Base-by-base conservation (phyloP, 2,888 invertebrate species). In the Nysson spinosus region DNA sequence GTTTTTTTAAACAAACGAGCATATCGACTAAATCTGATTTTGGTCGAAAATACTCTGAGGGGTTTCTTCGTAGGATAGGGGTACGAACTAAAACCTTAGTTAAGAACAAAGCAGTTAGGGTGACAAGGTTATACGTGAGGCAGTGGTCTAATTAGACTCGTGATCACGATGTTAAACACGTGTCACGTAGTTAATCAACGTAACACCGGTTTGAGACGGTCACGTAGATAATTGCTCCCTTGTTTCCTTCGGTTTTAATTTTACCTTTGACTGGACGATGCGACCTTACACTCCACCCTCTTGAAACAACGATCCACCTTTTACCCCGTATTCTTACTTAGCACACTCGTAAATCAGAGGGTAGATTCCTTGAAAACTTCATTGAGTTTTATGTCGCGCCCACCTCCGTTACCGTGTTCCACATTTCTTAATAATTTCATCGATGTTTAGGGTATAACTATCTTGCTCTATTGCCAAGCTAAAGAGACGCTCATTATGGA, bases 341-440 rank as follows among this genome's bases (percentile, higher is more conserved):
- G 40, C 43, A 32, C 26, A 34, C 12, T 35, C 65, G 60, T 65
- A 61, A 69, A 69, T 69, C 70, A 69, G 17, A 22, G 42, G 51
- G 20, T 24, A 35, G 30, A 37, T 50, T 69, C 35, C 65, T 49
- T 61, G 50, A 60, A 52, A 55, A 56, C 34, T 65, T 54, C 52
- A 37, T 55, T 47, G 26, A 40, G 35, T 68, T 55, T 49, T 49
- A 5, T 22, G 17, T 16, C 6, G 14, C 37, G 32, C 37, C 50
- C 42, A 40, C 26, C 32, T 19, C 22, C 32, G 14, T 44, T 4
- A 20, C n/a, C 28, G 40, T 51, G 54, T 35, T 28, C 52, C 30
- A 28, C 39, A 16, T 56, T 64, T 64, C 34, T 24, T 6, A 46
- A 16, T 43, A 20, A 26, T 11, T 35, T 39, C n/a, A 24, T 24